phyloP scores from a whole-genome alignment of 1,140 invertebrate genomes.

The Metopolophium dirhodum region DNA sequence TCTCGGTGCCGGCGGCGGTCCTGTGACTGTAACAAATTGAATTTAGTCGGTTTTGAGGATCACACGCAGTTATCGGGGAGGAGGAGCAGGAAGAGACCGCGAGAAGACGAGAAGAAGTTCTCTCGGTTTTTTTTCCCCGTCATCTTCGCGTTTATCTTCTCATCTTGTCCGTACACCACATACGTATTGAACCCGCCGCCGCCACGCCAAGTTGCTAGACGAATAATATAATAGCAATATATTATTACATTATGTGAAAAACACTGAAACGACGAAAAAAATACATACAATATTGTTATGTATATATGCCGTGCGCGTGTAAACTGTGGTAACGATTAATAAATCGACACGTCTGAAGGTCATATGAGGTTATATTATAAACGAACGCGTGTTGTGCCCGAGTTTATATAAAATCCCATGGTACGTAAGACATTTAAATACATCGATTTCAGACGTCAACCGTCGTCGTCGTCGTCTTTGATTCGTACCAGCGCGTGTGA shows the following conservation, averaged over 20 bases:
- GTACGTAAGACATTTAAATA: not conserved
- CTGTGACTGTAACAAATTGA: slow-evolving; percentile 40
- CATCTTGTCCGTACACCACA: not conserved
- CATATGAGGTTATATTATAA: not conserved
- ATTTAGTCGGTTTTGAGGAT: not conserved
- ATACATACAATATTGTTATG: too few relatives aligned
- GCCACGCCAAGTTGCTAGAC: not conserved
- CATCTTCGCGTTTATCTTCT: not conserved
- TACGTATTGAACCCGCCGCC: not conserved
- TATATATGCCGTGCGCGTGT: not conserved
- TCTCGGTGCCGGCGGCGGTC: not conserved
- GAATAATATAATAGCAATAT: not conserved
- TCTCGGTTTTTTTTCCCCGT: not conserved
- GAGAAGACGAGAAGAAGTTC: slow-evolving; percentile 26
- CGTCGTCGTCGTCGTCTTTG: not conserved
- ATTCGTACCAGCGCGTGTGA: not conserved
- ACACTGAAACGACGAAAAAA: not conserved
- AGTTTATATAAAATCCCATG: not conserved
- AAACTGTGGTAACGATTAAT: not conserved
- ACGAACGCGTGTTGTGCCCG: not conserved
- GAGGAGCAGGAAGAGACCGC: not conserved
- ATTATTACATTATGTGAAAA: not conserved
- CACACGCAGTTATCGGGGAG: not conserved
- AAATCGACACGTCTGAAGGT: not conserved
- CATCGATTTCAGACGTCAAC: not conserved